Conservation (phyloP, 2,797 vertebrate species). For the Vireo griseus region DNA sequence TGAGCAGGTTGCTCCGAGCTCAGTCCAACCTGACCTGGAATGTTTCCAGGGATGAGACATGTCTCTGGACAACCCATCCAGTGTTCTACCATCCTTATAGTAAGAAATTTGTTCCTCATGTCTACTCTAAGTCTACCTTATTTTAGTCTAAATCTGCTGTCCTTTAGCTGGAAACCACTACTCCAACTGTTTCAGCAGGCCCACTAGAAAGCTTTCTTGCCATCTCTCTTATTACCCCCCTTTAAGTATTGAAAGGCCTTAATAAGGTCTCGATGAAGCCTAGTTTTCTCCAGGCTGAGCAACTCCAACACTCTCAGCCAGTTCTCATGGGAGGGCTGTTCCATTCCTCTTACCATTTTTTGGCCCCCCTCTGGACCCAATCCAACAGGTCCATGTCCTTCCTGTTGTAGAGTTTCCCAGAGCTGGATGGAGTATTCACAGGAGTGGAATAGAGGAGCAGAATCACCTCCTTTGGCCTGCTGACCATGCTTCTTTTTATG, state of each 20-base stretch:
- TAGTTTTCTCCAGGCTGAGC: background rate
- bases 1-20: background rate
- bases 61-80: background rate
- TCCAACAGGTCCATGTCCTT: background rate
- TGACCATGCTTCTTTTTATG: background rate
- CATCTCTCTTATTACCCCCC: background rate
- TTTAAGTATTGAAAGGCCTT: background rate
- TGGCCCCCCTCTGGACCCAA: rapidly evolving
- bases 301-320: background rate
- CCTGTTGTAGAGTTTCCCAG: background rate
- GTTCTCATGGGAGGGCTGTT: background rate
- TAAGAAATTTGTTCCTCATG: background rate
- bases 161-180: background rate
- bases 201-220: background rate
- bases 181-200: background rate
- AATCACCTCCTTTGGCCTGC: background rate
- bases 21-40: background rate
- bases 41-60: background rate
- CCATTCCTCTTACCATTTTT: background rate
- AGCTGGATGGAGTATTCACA: background rate
- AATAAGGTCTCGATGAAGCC: background rate
- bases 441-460: background rate
- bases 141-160: background rate
- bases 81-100: background rate
- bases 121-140: background rate